Evolutionary conservation across 1,140 invertebrate genomes (phyloP).

Genomic region (Temnothorax curvispinosus): DNA sequence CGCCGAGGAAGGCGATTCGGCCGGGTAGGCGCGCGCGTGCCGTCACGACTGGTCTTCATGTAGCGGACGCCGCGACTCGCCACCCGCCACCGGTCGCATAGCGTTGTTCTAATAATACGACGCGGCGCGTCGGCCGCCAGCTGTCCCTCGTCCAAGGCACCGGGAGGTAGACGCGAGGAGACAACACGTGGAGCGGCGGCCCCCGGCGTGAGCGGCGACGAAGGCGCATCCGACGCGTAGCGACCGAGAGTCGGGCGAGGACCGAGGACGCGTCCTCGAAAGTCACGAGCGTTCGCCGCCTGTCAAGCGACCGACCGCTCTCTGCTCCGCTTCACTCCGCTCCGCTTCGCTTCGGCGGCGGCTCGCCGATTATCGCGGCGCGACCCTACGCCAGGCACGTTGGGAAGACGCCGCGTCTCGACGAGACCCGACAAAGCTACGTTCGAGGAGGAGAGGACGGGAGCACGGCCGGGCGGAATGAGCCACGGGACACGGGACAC

Average conservation of each 20-base stretch:
- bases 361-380: background rate
- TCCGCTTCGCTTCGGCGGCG: constrained; percentile 6
- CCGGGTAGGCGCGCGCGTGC: background rate
- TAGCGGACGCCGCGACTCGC: constrained; percentile 66
- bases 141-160: background rate
- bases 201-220: background rate
- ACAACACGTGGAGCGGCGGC: constrained; percentile 52
- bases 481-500: constrained; percentile 19
- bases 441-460: background rate
- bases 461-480: background rate
- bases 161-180: background rate
- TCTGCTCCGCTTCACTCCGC: no score
- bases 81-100: constrained; percentile 63
- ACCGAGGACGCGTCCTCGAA: background rate
- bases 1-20: constrained; percentile 26
- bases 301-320: constrained; percentile 62
- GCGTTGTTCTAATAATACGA: constrained; percentile 71
- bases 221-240: constrained; percentile 1
- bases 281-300: constrained; percentile 8
- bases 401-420: no score
- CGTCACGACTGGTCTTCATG: constrained; percentile 37
- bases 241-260: background rate
- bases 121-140: constrained; percentile 14
- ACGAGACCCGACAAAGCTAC: background rate
- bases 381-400: no score